Conservation (phyloP, 2,888 invertebrate genomes). For the Globia sparganii region DNA sequence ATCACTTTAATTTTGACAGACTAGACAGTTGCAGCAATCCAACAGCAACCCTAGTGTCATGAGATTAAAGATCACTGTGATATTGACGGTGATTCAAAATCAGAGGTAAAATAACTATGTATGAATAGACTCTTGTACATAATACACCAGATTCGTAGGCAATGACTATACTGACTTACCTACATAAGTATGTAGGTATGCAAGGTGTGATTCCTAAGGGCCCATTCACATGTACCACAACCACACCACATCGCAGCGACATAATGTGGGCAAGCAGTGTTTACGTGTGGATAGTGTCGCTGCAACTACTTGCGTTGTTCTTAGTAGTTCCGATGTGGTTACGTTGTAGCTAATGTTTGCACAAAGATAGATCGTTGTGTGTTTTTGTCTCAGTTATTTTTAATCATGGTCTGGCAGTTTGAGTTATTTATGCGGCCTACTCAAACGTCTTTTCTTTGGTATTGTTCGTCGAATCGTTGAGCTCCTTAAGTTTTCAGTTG, state of each 20-base stretch:
- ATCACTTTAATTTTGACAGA: neutral
- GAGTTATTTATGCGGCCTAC: too few species aligned
- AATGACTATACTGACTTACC: neutral
- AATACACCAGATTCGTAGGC: neutral
- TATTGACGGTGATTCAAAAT: neutral
- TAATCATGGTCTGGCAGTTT: too few species aligned
- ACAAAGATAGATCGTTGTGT: neutral
- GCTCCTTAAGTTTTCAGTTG: too few species aligned
- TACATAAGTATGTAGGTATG: neutral
- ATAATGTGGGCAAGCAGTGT: neutral
- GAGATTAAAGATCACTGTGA: neutral
- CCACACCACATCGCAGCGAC: neutral
- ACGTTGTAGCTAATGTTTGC: neutral
- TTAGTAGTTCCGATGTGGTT: too few species aligned
- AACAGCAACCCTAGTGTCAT: neutral
- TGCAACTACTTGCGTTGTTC: neutral
- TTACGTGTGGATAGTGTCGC: neutral
- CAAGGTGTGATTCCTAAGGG: neutral
- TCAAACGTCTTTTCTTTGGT: too few species aligned
- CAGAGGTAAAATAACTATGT: too few species aligned
- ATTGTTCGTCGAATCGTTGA: too few species aligned
- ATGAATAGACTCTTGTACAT: neutral
- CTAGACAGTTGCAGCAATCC: neutral
- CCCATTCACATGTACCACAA: neutral
- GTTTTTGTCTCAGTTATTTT: neutral